Base-by-base conservation (phyloP, 2,888 invertebrate species). In the Limenitis arthemis region DNA sequence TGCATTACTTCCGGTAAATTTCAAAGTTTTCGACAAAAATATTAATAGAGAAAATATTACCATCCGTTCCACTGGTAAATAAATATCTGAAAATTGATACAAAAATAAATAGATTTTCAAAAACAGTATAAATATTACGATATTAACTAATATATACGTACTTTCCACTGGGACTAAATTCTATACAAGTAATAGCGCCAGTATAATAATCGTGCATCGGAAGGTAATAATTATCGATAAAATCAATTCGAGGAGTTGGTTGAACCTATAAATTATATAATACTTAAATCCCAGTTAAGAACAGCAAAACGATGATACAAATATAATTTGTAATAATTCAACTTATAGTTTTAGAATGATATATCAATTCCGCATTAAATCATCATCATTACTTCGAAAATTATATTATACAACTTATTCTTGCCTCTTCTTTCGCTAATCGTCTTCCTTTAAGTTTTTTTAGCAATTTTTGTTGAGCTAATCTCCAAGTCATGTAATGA, bases 171-270 rank as follows among this genome's bases (percentile, higher is more conserved):
- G 77, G 79, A 64, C 90, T 92, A 56, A 91, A 87, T 52, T 89
- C 86, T 49, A 95, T 79, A 52, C 86, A 83, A 0, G 90, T 88
- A 32, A 95, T 88, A 9, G 79, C 82, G 6, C 94, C 94, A 31
- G 91, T 91, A 51, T 88, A 87, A 41, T 88, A 88, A 69, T 94
- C 93, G 68, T 95, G 95, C 91, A 94, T 93, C 1, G 91, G 85
- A 34, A 93, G 76, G 37, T 86, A 82, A 80, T 91, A 92, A 65
- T 89, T 91, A 66, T 94, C 91, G 0, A 48, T 6, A 53, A 85
- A 83, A 59, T 85, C 85, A 33, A 85, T 63, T 0, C 84, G 73
- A 5, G 86, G 83, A 3, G 65, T 80, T 1, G 84, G 83, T 73
- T 83, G 82, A 49, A 60, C 61, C 83, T 86, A 70, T 1, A 39